These are phyloP conservation scores for Eucidaris tribuloides DNA, from an alignment of 35 echinoderm and acorn worm genomes.

Conservation along the genomic window DNA sequence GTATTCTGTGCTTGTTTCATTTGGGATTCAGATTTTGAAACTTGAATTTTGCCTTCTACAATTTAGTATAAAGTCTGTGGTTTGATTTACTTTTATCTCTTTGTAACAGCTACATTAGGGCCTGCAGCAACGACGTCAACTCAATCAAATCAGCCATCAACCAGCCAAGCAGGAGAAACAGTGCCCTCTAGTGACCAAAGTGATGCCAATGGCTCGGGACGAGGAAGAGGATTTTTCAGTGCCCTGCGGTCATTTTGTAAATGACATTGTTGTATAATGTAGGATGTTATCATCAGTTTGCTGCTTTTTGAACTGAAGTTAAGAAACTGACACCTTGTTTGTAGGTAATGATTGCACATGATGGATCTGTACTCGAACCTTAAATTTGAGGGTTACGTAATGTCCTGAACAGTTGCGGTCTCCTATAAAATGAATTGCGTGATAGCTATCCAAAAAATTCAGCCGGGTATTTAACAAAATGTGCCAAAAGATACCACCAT, in stretches of 20 bases:
- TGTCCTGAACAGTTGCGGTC: no score
- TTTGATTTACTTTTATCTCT: not conserved
- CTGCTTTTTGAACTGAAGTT: no score
- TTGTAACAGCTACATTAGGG: not conserved
- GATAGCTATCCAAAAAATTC: no score
- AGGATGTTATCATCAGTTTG: no score
- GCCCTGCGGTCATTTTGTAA: not conserved
- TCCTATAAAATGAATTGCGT: no score
- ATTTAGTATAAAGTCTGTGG: not conserved
- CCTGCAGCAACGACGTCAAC: not conserved
- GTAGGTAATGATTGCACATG: no score
- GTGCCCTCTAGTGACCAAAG: not conserved
- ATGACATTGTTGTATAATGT: no score
- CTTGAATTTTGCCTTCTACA: not conserved
- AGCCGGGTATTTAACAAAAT: no score
- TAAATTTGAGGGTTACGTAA: no score
- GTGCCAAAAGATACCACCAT: no score
- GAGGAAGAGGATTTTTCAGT: constrained; percentile 7
- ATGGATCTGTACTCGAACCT: no score
- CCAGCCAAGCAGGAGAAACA: not conserved
- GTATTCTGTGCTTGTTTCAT: not conserved
- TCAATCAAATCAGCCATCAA: not conserved
- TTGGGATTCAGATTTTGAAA: not conserved
- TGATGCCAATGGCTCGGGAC: not conserved
- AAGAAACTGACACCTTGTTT: no score